phyloP scores from a whole-genome alignment of 2,797 vertebrate species.

The Myioborus miniatus region DNA sequence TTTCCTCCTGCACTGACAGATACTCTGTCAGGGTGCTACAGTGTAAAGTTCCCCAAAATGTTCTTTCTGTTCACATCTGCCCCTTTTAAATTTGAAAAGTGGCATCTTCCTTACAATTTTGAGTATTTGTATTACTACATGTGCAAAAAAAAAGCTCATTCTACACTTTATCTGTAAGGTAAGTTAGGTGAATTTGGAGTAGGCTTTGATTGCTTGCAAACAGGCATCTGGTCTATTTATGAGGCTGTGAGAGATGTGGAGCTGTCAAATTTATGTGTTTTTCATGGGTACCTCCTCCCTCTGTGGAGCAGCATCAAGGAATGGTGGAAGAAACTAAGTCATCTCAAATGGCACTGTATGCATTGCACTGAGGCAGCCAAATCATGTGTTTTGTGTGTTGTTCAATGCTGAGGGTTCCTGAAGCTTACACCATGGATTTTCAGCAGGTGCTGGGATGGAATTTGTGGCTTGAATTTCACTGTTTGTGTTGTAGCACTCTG shows the following conservation, averaged over 20 bases:
- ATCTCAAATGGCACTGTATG: neutral
- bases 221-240: neutral
- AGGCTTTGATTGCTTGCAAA: neutral
- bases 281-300: neutral
- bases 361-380: neutral
- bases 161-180: neutral
- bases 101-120: neutral
- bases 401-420: neutral
- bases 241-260: neutral
- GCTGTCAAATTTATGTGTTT: neutral
- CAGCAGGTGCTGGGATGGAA: neutral
- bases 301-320: neutral
- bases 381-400: fast-evolving
- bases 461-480: neutral
- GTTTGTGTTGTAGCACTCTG: neutral
- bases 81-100: neutral
- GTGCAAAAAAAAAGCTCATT: neutral
- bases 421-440: neutral
- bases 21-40: neutral
- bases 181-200: neutral
- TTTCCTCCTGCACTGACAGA: neutral
- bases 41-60: neutral
- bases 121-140: neutral
- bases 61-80: neutral
- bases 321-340: neutral